Evolutionary conservation across 2,113 vertebrate species (phyloP), one percentile per base, ranked within the genome.

Genomic region (Chloebia gouldiae): DNA sequence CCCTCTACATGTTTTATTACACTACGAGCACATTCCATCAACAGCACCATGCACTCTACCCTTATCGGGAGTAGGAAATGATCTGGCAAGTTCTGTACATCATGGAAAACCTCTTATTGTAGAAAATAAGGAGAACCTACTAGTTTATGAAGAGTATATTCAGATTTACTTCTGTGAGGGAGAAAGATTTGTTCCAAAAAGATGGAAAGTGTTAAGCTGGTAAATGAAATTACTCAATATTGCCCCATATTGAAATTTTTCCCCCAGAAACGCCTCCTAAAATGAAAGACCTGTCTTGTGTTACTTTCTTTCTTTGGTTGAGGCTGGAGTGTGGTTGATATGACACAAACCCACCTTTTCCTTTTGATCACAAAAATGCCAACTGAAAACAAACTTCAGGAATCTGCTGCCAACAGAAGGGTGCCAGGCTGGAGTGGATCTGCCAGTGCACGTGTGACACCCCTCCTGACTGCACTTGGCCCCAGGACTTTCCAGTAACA

Each of bases 381-480:
- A 80, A 8, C n/a, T 44, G 40, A 87, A 63, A 75, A 69, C 31
- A 85, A 87, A 35, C 56, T 49, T 37, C 16, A 44, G 79, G 69
- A 57, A 57, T 14, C 40, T 53, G 50, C 23, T 78, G 86, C 64
- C 13, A 10, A 22, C 33, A 68, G 56, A 61, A 75, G 56, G 13
- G 16, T 35, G 37, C 27, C 49, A 76, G 68, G 63, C 37, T 71
- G 2, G 1, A 42, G 18, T 63, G 17, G 4, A 39, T 25, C 35
- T 64, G 69, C 16, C 73, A 69, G 37, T 15, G 30, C 18, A 66
- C 11, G 30, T 5, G 0, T 6, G 66, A 49, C 47, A 75, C 2
- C 18, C 3, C 54, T 51, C 75, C 7, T 3, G 2, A 45, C 79
- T 28, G 42, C 0, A 0, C 28, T 16, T 28, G 28, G 25, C 51